Conservation (phyloP, 1,140 invertebrate species). For the Parasteatoda tepidariorum region DNA sequence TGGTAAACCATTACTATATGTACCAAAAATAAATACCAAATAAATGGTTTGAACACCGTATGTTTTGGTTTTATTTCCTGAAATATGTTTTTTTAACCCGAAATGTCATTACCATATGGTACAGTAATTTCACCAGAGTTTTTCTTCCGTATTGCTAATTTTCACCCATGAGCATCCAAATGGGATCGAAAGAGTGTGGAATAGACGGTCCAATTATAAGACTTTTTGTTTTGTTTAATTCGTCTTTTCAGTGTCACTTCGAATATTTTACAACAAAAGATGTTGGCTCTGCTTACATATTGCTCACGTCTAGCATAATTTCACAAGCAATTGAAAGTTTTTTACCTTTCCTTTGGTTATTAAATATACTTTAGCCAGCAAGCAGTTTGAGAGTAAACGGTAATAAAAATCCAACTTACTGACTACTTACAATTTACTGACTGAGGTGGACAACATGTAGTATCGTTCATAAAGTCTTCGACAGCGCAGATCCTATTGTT, state of each 20-base stretch:
- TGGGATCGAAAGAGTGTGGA: slow-evolving; percentile 18
- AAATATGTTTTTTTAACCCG: too few relatives aligned
- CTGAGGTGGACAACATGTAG: slow-evolving; percentile 37
- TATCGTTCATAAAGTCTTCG: too few relatives aligned
- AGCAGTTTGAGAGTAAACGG: not conserved
- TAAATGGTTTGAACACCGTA: too few relatives aligned
- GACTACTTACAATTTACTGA: too few relatives aligned
- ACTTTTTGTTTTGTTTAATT: slow-evolving; percentile 25
- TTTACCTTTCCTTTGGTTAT: slow-evolving; percentile 44
- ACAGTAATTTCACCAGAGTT: too few relatives aligned
- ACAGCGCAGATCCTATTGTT: too few relatives aligned
- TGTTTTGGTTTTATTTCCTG: too few relatives aligned
- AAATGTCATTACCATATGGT: too few relatives aligned
- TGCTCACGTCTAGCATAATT: slow-evolving; percentile 6
- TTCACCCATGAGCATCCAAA: slow-evolving; percentile 7
- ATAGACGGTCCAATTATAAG: not conserved
- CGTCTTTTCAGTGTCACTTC: slow-evolving; percentile 5
- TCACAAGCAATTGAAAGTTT: slow-evolving; percentile 52
- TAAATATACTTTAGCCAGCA: slow-evolving; percentile 7
- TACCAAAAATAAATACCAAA: too few relatives aligned
- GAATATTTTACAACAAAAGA: slow-evolving; percentile 1
- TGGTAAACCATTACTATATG: too few relatives aligned
- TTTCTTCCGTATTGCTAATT: slow-evolving; percentile 40
- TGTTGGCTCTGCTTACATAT: slow-evolving; percentile 40
- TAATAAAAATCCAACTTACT: not conserved